Evolutionary conservation across 2,888 invertebrate genomes (phyloP).

Genomic region (Ectemnius lituratus): DNA sequence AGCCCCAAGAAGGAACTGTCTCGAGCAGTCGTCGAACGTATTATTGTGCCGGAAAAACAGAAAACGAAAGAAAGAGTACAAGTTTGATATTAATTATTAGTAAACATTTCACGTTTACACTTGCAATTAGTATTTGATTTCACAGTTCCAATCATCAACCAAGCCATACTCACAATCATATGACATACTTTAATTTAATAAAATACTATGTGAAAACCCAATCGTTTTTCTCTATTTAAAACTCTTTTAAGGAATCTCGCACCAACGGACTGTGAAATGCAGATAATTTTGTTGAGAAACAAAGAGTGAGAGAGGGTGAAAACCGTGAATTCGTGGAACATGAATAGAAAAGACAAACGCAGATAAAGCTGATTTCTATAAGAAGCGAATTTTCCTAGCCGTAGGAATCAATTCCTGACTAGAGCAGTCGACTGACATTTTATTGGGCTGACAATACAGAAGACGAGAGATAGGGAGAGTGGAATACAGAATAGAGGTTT

Average conservation of each 20-base stretch:
- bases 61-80: background rate
- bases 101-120: no score
- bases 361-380: constrained; percentile 38
- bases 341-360: background rate
- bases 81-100: no score
- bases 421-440: constrained; percentile 45
- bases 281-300: background rate
- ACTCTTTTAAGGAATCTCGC: no score
- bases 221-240: no score
- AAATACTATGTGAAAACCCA: no score
- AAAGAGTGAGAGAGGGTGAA: background rate
- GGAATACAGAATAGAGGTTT: no score
- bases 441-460: constrained; percentile 43
- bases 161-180: no score
- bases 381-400: constrained; percentile 39
- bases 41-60: constrained; percentile 44
- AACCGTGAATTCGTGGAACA: no score
- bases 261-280: no score
- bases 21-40: constrained; percentile 46
- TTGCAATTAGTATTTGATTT: no score
- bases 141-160: no score
- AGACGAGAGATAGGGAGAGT: constrained; percentile 17
- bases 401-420: background rate
- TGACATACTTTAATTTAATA: no score
- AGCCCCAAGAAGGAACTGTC: constrained; percentile 9